phyloP scores from a whole-genome alignment of 2,888 invertebrate species.

The Agrochola circellaris region DNA sequence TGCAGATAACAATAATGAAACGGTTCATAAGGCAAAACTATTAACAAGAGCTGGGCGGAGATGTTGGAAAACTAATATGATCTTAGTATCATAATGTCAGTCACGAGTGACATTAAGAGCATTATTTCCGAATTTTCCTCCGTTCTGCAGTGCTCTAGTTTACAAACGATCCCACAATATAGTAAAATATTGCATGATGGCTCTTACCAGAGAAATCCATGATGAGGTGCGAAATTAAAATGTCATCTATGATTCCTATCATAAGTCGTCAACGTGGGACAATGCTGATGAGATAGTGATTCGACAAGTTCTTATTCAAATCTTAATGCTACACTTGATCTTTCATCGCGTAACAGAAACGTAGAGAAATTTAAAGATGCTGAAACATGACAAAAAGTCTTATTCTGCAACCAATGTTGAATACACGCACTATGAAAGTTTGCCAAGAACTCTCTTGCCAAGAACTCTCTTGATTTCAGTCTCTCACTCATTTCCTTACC shows the following conservation, averaged over 20 bases:
- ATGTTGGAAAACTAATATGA: neutral
- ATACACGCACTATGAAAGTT: too few species aligned
- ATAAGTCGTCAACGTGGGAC: neutral
- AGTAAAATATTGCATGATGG: neutral
- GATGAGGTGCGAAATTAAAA: slow-evolving; percentile 22
- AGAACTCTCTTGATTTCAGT: neutral
- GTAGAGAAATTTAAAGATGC: neutral
- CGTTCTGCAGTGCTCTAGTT: neutral
- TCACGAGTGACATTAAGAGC: neutral
- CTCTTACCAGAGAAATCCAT: neutral
- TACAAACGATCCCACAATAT: neutral
- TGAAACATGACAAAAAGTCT: too few species aligned
- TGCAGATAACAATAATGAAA: neutral
- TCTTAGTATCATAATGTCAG: neutral
- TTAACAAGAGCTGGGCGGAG: neutral
- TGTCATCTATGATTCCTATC: slow-evolving; percentile 20
- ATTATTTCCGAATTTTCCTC: too few species aligned
- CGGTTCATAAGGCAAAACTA: accelerated
- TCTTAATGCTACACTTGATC: neutral
- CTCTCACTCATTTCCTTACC: neutral
- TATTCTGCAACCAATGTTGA: neutral
- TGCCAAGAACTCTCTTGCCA: too few species aligned
- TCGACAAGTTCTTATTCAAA: neutral
- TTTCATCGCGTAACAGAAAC: neutral
- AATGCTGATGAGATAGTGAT: neutral